phyloP scores from a whole-genome alignment of 2,888 invertebrate genomes.

The Erynnis tages region DNA sequence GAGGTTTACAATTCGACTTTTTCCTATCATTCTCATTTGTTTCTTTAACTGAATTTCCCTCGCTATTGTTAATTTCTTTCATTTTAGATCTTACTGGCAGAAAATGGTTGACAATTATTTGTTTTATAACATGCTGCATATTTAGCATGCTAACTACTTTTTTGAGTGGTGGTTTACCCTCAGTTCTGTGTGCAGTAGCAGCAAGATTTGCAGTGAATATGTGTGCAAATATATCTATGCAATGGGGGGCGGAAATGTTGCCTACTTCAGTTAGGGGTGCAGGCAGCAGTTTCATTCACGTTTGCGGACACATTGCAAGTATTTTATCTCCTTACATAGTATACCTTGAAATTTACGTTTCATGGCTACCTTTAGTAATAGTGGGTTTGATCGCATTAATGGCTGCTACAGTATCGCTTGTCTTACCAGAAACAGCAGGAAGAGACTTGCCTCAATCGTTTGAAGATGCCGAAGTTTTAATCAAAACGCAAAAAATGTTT shows the following conservation, averaged over 20 bases:
- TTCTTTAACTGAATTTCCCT: conserved; percentile 62
- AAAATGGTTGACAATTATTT: conserved; percentile 46
- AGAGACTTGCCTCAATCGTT: conserved; percentile 66
- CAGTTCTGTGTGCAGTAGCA: conserved; percentile 57
- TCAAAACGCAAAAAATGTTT: conserved; percentile 47
- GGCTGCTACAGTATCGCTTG: conserved; percentile 44
- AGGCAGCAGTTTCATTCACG: conserved; percentile 55
- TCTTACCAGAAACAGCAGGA: conserved; percentile 60
- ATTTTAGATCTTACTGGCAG: conserved; percentile 56
- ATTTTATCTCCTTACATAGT: conserved; percentile 63
- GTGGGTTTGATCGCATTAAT: conserved; percentile 44
- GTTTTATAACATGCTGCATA: conserved; percentile 40
- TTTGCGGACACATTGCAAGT: conserved; percentile 53
- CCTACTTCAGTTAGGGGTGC: conserved; percentile 60
- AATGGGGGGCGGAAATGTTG: conserved; percentile 63
- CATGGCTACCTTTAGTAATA: conserved; percentile 57
- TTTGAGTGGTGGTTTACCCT: conserved; percentile 47
- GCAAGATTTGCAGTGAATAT: conserved; percentile 61
- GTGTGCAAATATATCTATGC: conserved; percentile 48
- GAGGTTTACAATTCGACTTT: conserved; percentile 54
- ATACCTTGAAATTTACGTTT: conserved; percentile 47
- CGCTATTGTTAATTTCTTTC: conserved; percentile 53
- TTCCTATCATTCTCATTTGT: conserved; percentile 61
- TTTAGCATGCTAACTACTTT: conserved; percentile 53
- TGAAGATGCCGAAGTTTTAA: conserved; percentile 57